Percentiles rank a stretch among this genome's conserved stretches.
phyloP scores from a whole-genome alignment of 2,888 invertebrate genomes.

The Panzeria rudis region DNA sequence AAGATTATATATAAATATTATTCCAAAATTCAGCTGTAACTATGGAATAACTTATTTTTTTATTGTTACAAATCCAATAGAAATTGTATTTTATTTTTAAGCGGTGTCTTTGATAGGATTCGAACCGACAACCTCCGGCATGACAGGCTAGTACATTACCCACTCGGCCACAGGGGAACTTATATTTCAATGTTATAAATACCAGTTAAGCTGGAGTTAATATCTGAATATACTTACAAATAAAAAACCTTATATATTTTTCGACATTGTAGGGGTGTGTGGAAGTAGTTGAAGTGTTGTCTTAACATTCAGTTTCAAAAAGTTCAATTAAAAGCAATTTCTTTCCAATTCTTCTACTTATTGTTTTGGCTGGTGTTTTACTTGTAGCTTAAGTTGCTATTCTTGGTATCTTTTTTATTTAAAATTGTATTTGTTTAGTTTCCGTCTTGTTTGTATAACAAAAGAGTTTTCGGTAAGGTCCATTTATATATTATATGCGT shows the following conservation, averaged over 20 bases:
- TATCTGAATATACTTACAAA: too few species aligned
- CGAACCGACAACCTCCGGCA: too few species aligned
- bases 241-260: neutral
- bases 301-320: slow-evolving; percentile 48
- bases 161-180: too few species aligned
- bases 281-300: slow-evolving; percentile 15
- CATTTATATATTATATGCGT: neutral
- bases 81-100: too few species aligned
- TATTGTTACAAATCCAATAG: too few species aligned
- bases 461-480: neutral
- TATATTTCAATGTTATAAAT: too few species aligned
- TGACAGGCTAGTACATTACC: too few species aligned
- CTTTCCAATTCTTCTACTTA: slow-evolving; percentile 4
- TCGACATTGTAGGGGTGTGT: neutral
- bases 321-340: slow-evolving; percentile 64
- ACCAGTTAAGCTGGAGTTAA: too few species aligned
- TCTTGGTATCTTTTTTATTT: slow-evolving; percentile 6
- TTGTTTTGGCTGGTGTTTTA: neutral
- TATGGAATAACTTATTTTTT: too few species aligned
- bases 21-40: too few species aligned
- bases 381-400: neutral
- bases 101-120: too few species aligned
- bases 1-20: too few species aligned
- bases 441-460: neutral
- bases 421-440: slow-evolving; percentile 10